These are phyloP conservation scores for Labia minor DNA, from an alignment of 2,888 invertebrate species.

Conservation along the genomic window DNA sequence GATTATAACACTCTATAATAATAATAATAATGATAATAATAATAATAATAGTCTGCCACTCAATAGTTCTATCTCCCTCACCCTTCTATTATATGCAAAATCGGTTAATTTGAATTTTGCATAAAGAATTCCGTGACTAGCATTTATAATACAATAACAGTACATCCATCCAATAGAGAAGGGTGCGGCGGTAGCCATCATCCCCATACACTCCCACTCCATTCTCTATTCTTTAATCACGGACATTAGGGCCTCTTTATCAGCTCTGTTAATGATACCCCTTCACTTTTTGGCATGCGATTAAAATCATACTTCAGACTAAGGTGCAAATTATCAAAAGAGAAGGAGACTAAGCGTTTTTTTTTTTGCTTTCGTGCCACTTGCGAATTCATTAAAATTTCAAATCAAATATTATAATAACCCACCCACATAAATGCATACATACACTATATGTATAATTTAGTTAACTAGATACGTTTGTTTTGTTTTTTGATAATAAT, in stretches of 20 bases:
- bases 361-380: background rate
- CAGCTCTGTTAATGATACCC: background rate
- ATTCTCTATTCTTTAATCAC: background rate
- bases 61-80: no score
- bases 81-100: background rate
- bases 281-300: slow-evolving; percentile 7
- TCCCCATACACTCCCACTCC: background rate
- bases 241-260: slow-evolving; percentile 3
- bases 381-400: background rate
- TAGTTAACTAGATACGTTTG: no score
- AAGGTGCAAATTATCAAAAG: background rate
- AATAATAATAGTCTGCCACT: no score
- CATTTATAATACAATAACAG: background rate
- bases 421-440: no score
- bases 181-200: background rate
- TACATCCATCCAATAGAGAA: background rate
- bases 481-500: no score
- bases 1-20: no score
- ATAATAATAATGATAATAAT: no score
- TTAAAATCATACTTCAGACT: background rate
- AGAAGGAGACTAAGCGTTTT: no score
- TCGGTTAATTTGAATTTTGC: background rate
- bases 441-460: no score
- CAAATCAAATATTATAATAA: background rate
- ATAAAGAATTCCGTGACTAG: background rate